Conservation (phyloP, 1,140 invertebrate genomes). For the Tetramorium alpestre region DNA sequence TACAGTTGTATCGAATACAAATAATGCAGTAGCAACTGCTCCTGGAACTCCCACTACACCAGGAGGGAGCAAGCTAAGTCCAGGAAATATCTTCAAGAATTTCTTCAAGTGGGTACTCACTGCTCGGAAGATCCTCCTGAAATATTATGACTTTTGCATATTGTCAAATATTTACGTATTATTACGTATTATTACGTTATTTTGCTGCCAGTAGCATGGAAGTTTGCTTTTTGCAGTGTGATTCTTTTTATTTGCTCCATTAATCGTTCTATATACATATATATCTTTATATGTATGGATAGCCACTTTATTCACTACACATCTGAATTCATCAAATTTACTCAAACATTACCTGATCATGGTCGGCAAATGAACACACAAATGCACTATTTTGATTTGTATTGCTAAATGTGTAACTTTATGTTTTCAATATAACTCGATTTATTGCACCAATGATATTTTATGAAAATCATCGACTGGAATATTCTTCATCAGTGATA, state of each 20-base stretch:
- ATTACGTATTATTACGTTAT: conserved; percentile 69
- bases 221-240: conserved; percentile 76
- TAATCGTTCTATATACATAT: conserved; percentile 16
- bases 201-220: conserved; percentile 80
- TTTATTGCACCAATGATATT: conserved; percentile 4
- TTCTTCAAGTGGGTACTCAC: conserved; percentile 94
- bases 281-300: conserved; percentile 11
- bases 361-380: conserved; percentile 5
- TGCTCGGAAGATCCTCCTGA: conserved; percentile 75
- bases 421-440: background rate
- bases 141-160: conserved; percentile 69
- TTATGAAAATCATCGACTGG: background rate
- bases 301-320: conserved; percentile 27
- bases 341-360: background rate
- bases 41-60: conserved; percentile 87
- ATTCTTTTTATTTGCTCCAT: conserved; percentile 72
- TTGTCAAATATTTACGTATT: conserved; percentile 64
- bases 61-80: conserved; percentile 91
- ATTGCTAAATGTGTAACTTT: background rate
- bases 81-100: conserved; percentile 96
- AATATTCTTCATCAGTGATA: background rate
- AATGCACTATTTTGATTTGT: conserved; percentile 5
- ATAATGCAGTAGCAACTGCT: conserved; percentile 86
- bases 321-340: background rate
- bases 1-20: conserved; percentile 81